Evolutionary conservation across 2,113 vertebrate species (phyloP).

Genomic region (Todiramphus saurophagus): DNA sequence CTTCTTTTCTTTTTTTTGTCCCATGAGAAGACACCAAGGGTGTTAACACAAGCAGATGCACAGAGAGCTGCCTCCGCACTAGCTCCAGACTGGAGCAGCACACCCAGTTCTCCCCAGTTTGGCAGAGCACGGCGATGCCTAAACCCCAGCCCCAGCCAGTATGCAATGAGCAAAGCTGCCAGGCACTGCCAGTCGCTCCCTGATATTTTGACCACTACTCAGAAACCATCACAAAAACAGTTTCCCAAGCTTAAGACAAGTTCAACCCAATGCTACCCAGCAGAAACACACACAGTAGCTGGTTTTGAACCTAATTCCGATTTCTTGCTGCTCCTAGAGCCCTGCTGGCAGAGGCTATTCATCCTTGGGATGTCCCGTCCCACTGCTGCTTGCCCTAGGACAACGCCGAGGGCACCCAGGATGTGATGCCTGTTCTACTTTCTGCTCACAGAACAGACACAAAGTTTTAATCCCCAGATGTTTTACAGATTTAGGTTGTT

Average conservation of each 20-base stretch:
- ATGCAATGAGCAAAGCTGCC: accelerated
- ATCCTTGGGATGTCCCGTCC: background rate
- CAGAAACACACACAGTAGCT: background rate
- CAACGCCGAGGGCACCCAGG: background rate
- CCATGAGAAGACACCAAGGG: accelerated
- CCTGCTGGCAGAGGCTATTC: background rate
- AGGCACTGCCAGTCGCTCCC: accelerated
- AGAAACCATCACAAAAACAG: background rate
- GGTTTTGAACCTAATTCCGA: background rate
- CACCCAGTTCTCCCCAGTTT: accelerated
- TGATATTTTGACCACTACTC: background rate
- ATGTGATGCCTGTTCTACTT: background rate
- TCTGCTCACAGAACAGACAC: background rate
- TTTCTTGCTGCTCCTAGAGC: background rate
- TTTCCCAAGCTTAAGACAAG: background rate
- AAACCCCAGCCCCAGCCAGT: background rate
- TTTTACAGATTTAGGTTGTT: background rate
- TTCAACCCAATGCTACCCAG: background rate
- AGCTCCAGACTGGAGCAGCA: background rate
- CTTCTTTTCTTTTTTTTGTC: background rate
- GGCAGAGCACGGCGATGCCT: background rate
- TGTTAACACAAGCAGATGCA: background rate
- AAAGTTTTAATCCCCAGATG: background rate
- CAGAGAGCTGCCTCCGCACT: background rate
- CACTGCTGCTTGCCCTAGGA: background rate